Base-by-base conservation (phyloP, 2,888 invertebrate genomes). In the Hypsopygia costalis region DNA sequence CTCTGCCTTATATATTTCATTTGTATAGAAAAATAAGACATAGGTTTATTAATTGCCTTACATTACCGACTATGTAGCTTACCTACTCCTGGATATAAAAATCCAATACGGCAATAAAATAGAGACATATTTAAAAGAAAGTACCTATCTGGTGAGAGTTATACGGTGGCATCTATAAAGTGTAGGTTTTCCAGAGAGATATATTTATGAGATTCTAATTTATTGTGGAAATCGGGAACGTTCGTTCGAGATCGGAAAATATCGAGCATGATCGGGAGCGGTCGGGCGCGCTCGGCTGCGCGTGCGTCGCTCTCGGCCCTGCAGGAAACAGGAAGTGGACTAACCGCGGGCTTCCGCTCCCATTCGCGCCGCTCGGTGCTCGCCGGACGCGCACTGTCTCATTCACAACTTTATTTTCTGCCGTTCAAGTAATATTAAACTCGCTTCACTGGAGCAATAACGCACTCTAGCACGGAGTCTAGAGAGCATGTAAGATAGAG, bases 311-410 rank as follows among this genome's bases (percentile, higher is more conserved):
- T 61, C 70, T 72, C 79, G 74, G 77, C 83, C 81, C 83, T 74
- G 79, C 87, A 86, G 88, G 88, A 88, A 86, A 87, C 88, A 86
- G 88, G 88, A 88, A 88, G 88, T 88, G 85, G 82, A 86, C 81
- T 88, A 88, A 88, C 88, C 88, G 86, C 87, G 78, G 69, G 80
- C 74, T 86, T 88, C 88, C 88, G 88, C 87, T 88, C 88, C 83
- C 88, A 88, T 85, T 88, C 81, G 87, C 73, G 62, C 61, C 68
- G 65, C 64, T 58, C 70, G 58, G 66, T 57, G 62, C 62, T 57
- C 63, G 67, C 64, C 75, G 75, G 73, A 70, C 76, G 79, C 78
- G 71, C 75, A 71, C 77, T 77, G 80, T 81, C 81, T 80, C 81
- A 80, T 83, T 85, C 81, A 79, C 67, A 59, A 68, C 68, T 66